Evolutionary conservation across 2,888 invertebrate genomes (phyloP), one percentile per base, ranked within the genome.

Genomic region (Argyresthia albistria): DNA sequence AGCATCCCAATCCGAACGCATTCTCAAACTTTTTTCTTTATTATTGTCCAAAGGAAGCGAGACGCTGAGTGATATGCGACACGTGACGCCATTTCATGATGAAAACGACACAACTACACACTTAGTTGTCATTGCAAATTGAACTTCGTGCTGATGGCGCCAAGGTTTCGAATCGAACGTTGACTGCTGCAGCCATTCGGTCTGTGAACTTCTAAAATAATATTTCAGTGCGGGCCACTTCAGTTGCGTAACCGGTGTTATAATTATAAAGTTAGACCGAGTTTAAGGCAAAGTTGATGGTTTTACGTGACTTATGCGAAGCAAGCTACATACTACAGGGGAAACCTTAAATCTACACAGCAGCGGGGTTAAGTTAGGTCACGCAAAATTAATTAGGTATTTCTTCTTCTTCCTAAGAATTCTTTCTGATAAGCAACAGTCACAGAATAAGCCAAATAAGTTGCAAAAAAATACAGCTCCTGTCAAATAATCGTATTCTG

Each of bases 161-260:
- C 25, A 48, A 36, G 36, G 48, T 48, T 14, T 12, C 10, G 10
- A 14, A 15, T 48, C 16, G 48, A n/a, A 14, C 7, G 39, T 42
- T 15, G 50, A 50, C 36, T 11, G 50, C 10, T 59, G 63, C 58
- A 59, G 56, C 57, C 62, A 69, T 60, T 65, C 79, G 74, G 79
- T 76, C 80, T 83, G 71, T 80, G 80, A 82, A 82, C 81, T 83
- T 83, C 77, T 82, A 83, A 84, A 86, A 84, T 84, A 84, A 81
- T 84, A 83, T 83, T 83, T 78, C 80, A 82, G 83, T 76, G 78
- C 71, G 72, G 75, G 71, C 67, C 80, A 80, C 81, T 79, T 74
- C 74, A 73, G 73, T 86, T 86, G 75, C 83, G 86, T 75, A 86
- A 86, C 77, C 65, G 66, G 69, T 69, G 79, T 75, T 81, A 81